Evolutionary conservation across 2,888 invertebrate species (phyloP), one percentile per base, ranked within the genome.

Genomic region (Drosophila meridionalis): DNA sequence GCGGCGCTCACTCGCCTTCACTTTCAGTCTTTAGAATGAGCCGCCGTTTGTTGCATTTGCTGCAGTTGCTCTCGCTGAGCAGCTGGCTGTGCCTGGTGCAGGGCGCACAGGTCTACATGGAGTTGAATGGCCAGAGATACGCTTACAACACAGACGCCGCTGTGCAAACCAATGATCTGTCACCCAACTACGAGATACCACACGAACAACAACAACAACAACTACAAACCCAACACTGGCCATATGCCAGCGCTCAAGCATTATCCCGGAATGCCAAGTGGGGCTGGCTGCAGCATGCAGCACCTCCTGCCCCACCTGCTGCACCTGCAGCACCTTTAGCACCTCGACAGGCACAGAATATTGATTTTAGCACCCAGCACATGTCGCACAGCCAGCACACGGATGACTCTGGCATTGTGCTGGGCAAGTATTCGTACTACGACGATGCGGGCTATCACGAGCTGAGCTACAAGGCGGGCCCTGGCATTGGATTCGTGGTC

Each of bases 401-500:
- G 38, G 93, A 93, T 83, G 79, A 80, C 7, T 67, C 80, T 14
- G 92, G 92, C 50, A 91, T 91, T 75, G 91, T 92, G 45, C 48
- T 92, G 92, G 96, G 96, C 53, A 94, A 94, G 80, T 96, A 96
- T 91, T 95, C 95, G 0, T 96, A 94, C 90, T 93, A 95, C 30
- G 96, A 96, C 86, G 96, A 96, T 80, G 94, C 96, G 3, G 96
- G 96, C 0, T 94, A 95, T n/a, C 96, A 96, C 88, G 95, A 96
- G 82, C 95, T 96, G 0, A 94, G 95, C 65, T 96, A 95, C 91
- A 95, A 95, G 73, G 96, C 96, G n/a, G 96, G 96, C 0, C 94
- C 95, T 65, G 95, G 95, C 81, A 96, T 95, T 0, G 96, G 96
- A 0, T 96, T 96, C 80, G 84, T 91, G 47, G 89, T 92, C 48